Conservation (phyloP, 2,797 vertebrate species). For the Octomys mimax region DNA sequence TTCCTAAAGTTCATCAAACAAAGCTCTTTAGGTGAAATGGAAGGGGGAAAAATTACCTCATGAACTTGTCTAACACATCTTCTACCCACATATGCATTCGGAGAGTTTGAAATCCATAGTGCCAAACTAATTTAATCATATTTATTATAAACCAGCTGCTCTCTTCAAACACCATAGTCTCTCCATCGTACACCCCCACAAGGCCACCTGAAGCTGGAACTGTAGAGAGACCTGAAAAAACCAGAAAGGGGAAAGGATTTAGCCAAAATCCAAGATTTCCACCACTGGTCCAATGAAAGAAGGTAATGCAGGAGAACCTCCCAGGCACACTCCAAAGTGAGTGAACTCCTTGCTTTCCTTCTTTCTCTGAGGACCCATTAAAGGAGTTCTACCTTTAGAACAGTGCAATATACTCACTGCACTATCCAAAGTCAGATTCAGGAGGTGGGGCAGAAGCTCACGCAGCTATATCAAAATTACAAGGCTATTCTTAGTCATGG, state of each 20-base stretch:
- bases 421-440: conserved; percentile 34
- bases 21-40: conserved; percentile 45
- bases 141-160: conserved; percentile 96
- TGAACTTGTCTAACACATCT: conserved; percentile 95
- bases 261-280: conserved; percentile 14
- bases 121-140: conserved; percentile 94
- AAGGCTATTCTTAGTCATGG: conserved; percentile 10
- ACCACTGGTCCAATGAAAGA: conserved; percentile 19
- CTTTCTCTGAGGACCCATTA: conserved; percentile 7
- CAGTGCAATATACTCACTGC: neutral
- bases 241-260: neutral
- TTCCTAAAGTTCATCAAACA: neutral
- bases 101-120: conserved; percentile 94
- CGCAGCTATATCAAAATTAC: conserved; percentile 13
- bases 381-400: conserved; percentile 61
- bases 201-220: conserved; percentile 83
- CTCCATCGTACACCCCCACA: conserved; percentile 93
- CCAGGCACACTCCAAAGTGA: neutral
- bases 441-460: conserved; percentile 17
- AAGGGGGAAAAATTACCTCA: conserved; percentile 91
- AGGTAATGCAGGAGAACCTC: neutral
- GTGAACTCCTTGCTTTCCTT: neutral
- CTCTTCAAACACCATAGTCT: conserved; percentile 94
- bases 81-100: conserved; percentile 98
- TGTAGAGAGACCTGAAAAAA: conserved; percentile 87